These are phyloP conservation scores for Schizopygopsis pylzovi DNA, from an alignment of 2,797 vertebrate genomes.

Conservation along the genomic window DNA sequence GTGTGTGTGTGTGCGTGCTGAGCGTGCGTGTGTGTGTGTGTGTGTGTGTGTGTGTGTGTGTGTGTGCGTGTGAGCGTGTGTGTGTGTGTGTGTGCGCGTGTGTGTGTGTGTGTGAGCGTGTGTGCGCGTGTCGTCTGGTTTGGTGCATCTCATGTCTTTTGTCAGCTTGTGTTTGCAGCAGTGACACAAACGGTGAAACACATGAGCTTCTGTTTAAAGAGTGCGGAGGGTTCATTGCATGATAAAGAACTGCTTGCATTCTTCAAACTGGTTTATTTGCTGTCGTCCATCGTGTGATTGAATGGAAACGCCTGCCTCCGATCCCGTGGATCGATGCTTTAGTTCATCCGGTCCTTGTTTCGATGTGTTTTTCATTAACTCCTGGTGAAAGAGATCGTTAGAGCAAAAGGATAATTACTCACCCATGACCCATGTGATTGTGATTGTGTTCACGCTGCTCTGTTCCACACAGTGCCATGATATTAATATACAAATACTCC, in stretches of 20 bases:
- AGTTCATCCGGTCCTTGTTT: neutral
- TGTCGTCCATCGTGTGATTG: neutral
- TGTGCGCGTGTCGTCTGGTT: constrained; percentile 16
- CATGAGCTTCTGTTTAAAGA: constrained; percentile 14
- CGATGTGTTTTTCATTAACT: neutral
- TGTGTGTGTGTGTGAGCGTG: constrained; percentile 4
- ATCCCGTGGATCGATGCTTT: no score
- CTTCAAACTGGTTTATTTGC: neutral
- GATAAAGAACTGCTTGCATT: neutral
- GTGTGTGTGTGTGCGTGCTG: no score
- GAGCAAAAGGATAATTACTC: neutral
- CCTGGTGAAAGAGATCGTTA: neutral
- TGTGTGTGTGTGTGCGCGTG: no score
- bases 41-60: no score
- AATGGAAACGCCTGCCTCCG: neutral
- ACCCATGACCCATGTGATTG: neutral
- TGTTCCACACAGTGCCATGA: neutral
- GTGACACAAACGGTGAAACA: constrained; percentile 19
- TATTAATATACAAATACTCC: neutral
- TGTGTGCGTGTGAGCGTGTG: no score
- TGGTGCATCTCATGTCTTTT: constrained; percentile 16
- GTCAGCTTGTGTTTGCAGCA: neutral
- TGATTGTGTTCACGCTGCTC: neutral
- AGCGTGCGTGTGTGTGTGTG: no score
- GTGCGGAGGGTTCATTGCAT: neutral